phyloP scores from a whole-genome alignment of 2,113 vertebrate genomes.

The Ardeotis arabs region DNA sequence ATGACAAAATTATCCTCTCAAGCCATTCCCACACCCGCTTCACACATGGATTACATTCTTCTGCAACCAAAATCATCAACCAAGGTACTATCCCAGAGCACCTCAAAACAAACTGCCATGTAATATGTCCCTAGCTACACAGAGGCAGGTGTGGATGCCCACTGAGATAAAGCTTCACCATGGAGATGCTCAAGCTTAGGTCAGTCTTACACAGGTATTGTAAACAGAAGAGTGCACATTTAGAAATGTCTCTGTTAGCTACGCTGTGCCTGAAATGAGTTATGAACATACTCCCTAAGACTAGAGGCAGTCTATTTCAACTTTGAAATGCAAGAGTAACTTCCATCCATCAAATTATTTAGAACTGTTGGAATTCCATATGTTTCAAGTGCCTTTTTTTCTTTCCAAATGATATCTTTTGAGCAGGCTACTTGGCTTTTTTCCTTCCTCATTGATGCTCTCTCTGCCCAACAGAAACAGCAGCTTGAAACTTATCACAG shows the following conservation, averaged over 20 bases:
- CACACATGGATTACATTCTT: not conserved
- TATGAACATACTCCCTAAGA: not conserved
- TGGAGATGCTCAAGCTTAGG: not conserved
- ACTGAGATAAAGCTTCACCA: not conserved
- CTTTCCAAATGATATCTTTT: not conserved
- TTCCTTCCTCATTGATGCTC: not conserved
- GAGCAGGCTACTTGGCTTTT: not conserved
- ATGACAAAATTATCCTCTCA: not conserved
- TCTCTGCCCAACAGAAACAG: not conserved
- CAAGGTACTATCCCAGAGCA: not conserved
- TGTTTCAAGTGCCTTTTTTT: not conserved
- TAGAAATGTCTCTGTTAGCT: not conserved
- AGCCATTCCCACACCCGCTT: not conserved
- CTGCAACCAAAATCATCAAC: not conserved
- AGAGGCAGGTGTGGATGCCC: not conserved
- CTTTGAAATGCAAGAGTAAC: slow-evolving; percentile 14
- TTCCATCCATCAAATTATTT: not conserved
- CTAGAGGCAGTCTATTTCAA: not conserved
- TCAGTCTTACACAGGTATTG: not conserved
- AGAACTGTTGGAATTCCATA: not conserved
- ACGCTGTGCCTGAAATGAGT: not conserved
- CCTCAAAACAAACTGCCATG: not conserved
- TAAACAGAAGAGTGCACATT: not conserved
- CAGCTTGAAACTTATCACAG: not conserved
- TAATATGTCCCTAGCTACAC: not conserved